Base-by-base conservation (phyloP, 2,797 vertebrate genomes). In the Lutjanus campechanus region DNA sequence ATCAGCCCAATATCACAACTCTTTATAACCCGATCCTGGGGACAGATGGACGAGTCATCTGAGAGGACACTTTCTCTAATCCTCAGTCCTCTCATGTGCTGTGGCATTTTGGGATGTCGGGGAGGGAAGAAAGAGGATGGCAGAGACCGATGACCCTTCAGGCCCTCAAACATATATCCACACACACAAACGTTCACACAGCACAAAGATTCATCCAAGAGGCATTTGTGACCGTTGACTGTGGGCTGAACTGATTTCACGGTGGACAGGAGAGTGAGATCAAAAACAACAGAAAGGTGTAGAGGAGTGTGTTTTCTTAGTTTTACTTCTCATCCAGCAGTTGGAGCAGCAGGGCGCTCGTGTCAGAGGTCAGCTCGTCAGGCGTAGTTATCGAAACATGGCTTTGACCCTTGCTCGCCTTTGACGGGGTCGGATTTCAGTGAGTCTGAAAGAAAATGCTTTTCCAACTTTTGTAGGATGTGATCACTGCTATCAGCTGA, bases 51-150 rank as follows among this genome's bases (percentile, higher is more conserved):
- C 67, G 53, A 90, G 92, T 91, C 92, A 95, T 93, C 83, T 44
- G 93, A 94, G 92, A 93, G 89, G 92, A 95, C 93, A 93, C 91
- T 93, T 81, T 83, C 87, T 85, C 85, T 95, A 95, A 95, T 95
- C 94, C 94, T 88, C 77, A 17, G 64, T 87, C 88, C 84, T 93
- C 93, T 93, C 89, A 90, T 93, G 91, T 91, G 90, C 88, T 84
- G 84, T 29, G 80, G 91, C 88, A 88, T 93, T 93, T 88, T 86
- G 87, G 86, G 91, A 88, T 72, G 81, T 89, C 53, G 11, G 76
- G 72, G 77, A 82, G 79, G 73, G 79, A 83, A 84, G 83, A 89
- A 91, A 85, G 83, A 86, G 73, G 80, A 89, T 73, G 82, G 85
- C 76, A 88, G 82, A 91, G 80, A 61, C 84, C n/a, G 50, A 78